These are phyloP conservation scores for Bucorvus abyssinicus DNA, from an alignment of 2,797 vertebrate species.

Conservation along the genomic window DNA sequence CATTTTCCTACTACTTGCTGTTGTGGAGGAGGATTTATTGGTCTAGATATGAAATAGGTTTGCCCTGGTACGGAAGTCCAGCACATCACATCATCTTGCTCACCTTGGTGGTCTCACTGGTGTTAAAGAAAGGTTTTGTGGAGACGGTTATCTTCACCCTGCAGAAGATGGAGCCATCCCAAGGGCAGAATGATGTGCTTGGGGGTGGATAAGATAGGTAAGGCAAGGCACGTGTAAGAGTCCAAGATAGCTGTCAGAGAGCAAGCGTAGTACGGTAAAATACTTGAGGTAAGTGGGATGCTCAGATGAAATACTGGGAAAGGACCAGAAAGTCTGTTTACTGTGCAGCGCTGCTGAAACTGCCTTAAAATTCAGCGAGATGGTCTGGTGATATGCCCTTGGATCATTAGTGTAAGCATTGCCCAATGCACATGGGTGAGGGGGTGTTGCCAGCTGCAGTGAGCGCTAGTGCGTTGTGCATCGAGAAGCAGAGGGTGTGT, in stretches of 20 bases:
- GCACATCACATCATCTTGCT: not conserved
- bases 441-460: not conserved
- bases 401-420: not conserved
- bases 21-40: not conserved
- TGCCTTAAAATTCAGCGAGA: not conserved
- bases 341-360: not conserved
- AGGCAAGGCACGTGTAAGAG: not conserved
- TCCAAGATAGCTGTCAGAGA: not conserved
- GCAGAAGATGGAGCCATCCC: not conserved
- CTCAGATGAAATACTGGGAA: not conserved
- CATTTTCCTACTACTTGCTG: not conserved
- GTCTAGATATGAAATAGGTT: not conserved
- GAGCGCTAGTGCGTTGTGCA: fast-evolving
- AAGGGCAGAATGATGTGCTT: not conserved
- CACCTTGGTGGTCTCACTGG: not conserved
- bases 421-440: fast-evolving
- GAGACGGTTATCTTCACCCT: not conserved
- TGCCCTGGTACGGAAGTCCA: not conserved
- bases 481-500: not conserved
- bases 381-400: not conserved
- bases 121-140: not conserved
- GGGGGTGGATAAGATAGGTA: not conserved
- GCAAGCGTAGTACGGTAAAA: not conserved
- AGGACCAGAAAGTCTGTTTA: not conserved
- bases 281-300: not conserved